These are phyloP conservation scores for Drosophila truncata DNA, from an alignment of 1,140 invertebrate genomes.

Conservation along the genomic window DNA sequence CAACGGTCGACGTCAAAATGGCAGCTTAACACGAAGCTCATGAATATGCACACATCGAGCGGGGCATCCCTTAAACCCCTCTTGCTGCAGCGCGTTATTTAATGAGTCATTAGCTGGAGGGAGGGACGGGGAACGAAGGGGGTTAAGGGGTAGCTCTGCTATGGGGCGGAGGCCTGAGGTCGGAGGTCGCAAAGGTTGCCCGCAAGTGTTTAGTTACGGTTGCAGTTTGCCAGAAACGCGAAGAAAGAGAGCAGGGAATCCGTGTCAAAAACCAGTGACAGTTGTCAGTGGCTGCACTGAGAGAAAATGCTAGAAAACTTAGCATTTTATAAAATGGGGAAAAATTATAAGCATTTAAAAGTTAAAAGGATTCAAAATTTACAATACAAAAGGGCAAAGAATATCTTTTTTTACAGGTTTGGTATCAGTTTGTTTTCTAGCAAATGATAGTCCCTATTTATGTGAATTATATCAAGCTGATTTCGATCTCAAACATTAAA, in stretches of 20 bases:
- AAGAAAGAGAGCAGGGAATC: conserved; percentile 20
- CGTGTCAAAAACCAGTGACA: conserved; percentile 77
- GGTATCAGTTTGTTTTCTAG: too few species aligned
- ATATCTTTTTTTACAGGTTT: too few species aligned
- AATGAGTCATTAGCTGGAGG: conserved; percentile 74
- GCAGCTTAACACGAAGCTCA: conserved; percentile 83
- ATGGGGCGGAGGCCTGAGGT: background rate
- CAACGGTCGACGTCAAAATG: conserved; percentile 74
- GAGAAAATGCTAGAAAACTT: background rate
- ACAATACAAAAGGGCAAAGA: too few species aligned
- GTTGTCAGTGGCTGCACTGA: conserved; percentile 59
- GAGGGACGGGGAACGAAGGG: background rate
- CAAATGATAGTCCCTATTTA: too few species aligned
- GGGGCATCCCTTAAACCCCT: conserved; percentile 31
- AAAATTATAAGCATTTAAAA: background rate
- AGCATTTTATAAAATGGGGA: background rate
- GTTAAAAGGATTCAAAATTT: too few species aligned
- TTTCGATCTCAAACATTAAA: too few species aligned
- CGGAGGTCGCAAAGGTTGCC: conserved; percentile 49
- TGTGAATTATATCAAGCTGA: too few species aligned
- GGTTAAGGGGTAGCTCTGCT: background rate
- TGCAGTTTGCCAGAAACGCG: conserved; percentile 30
- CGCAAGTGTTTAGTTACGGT: conserved; percentile 52
- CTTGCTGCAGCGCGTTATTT: conserved; percentile 67
- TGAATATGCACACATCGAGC: conserved; percentile 71